Evolutionary conservation across 2,797 vertebrate genomes (phyloP).

Genomic region (Pteronotus mesoamericanus): DNA sequence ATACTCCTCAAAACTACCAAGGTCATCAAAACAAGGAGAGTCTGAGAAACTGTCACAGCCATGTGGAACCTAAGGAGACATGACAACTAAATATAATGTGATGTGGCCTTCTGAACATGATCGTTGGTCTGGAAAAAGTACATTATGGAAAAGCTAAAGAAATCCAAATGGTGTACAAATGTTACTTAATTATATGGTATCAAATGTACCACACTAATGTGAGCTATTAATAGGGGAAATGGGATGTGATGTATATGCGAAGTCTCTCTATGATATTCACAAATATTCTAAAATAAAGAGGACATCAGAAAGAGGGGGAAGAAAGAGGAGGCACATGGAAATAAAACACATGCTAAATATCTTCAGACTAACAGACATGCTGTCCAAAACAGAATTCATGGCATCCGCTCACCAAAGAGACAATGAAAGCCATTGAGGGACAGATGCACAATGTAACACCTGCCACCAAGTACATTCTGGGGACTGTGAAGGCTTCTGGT

Average conservation of each 20-base stretch:
- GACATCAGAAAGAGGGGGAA: neutral
- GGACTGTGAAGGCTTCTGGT: constrained; percentile 24
- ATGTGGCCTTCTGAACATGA: neutral
- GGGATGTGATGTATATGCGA: accelerated
- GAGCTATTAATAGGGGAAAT: neutral
- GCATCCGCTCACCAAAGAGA: constrained; percentile 59
- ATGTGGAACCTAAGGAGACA: too few species aligned
- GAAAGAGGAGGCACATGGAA: neutral
- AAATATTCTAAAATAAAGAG: neutral
- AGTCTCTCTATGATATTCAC: neutral
- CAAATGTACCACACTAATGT: neutral
- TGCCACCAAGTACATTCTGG: constrained; percentile 30
- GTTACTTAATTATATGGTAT: neutral
- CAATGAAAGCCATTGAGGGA: constrained; percentile 38
- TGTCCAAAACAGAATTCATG: neutral
- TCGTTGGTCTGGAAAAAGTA: neutral
- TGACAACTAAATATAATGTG: neutral
- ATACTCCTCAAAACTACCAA: neutral
- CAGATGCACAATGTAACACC: neutral
- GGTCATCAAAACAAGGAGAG: neutral
- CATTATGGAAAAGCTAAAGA: neutral
- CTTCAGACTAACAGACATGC: constrained; percentile 38
- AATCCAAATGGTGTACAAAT: neutral
- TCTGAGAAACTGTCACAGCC: neutral
- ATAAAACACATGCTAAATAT: neutral